phyloP scores from a whole-genome alignment of 35 echinoderm and acorn worm species.

The Strongylocentrotus purpuratus region DNA sequence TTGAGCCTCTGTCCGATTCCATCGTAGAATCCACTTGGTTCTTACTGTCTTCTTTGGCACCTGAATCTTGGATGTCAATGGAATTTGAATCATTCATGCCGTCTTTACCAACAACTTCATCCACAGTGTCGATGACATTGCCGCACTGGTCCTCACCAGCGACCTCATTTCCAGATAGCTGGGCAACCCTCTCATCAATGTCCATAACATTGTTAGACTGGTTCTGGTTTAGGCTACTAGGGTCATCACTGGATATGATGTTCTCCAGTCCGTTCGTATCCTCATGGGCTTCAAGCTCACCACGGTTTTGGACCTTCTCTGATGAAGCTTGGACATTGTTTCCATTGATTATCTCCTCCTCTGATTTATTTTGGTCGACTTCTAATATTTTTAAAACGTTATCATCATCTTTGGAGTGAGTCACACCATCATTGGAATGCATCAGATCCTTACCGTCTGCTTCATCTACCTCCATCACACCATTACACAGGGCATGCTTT shows the following conservation, averaged over 20 bases:
- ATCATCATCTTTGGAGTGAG: not conserved
- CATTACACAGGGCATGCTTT: not conserved
- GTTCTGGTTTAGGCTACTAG: not conserved
- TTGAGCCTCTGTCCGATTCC: not conserved
- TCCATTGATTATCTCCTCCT: not conserved
- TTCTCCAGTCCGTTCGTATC: not conserved
- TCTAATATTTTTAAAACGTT: not conserved
- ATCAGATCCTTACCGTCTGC: not conserved
- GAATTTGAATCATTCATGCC: not conserved
- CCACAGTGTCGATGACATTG: not conserved
- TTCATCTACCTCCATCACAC: slow-evolving; percentile 29
- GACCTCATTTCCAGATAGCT: not conserved
- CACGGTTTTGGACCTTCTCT: not conserved
- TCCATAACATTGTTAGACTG: slow-evolving; percentile 25
- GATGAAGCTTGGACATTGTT: not conserved
- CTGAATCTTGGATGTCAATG: not conserved
- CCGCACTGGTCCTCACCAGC: not conserved
- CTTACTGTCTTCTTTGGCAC: not conserved
- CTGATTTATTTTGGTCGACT: not conserved
- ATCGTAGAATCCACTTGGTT: not conserved
- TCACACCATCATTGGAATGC: not conserved
- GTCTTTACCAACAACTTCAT: not conserved
- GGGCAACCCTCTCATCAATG: not conserved
- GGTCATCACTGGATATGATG: not conserved
- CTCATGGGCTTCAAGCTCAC: not conserved